Percentiles rank a stretch among this genome's conserved stretches.
These are phyloP conservation scores for Drosophila meridiana DNA, from an alignment of 2,888 invertebrate species.

Conservation along the genomic window DNA sequence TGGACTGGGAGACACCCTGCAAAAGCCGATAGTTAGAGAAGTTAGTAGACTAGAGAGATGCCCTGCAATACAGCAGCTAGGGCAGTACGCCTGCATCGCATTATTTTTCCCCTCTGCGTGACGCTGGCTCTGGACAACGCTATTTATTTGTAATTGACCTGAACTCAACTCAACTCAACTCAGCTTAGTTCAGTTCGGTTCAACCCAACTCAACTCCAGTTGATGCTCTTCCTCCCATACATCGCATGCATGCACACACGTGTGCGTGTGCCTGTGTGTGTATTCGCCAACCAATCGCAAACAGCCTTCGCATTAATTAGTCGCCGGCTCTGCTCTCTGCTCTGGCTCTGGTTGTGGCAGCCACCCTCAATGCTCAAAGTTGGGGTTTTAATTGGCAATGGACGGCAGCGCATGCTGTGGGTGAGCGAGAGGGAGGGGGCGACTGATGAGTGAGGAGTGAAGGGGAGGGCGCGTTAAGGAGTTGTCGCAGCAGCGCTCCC, in stretches of 20 bases:
- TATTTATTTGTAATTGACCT: not conserved
- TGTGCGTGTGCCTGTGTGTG: not conserved
- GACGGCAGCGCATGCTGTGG: not conserved
- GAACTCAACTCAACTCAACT: not conserved
- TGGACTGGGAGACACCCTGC: no score
- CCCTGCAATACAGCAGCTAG: not conserved
- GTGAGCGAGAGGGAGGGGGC: not conserved
- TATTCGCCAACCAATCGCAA: conserved; percentile 43
- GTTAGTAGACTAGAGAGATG: not conserved
- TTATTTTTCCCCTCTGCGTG: no score
- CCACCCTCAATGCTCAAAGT: conserved; percentile 30
- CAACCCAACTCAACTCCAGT: not conserved
- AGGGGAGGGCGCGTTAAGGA: not conserved
- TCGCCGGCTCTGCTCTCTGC: conserved; percentile 1
- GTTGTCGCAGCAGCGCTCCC: not conserved
- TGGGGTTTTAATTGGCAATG: conserved; percentile 10
- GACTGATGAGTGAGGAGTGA: not conserved
- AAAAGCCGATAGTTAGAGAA: no score
- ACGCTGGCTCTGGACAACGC: no score
- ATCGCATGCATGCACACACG: no score
- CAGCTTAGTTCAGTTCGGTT: no score
- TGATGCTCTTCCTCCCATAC: not conserved
- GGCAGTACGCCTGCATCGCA: no score
- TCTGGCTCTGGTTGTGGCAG: conserved; percentile 8
- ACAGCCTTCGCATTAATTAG: conserved; percentile 44